Evolutionary conservation across 2,113 vertebrate species (phyloP).

Genomic region (Notothenia coriiceps): DNA sequence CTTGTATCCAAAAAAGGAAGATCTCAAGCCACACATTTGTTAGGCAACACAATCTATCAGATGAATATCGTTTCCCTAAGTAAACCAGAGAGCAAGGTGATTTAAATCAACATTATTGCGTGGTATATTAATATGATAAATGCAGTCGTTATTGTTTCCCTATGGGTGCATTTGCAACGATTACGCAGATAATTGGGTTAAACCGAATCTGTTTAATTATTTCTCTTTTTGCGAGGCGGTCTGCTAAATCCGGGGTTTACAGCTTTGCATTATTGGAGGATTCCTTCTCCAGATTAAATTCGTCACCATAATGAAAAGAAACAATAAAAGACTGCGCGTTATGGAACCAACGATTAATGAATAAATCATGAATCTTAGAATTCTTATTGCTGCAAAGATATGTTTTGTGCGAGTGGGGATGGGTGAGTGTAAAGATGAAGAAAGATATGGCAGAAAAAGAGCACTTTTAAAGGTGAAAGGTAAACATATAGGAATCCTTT

Average conservation of each 20-base stretch:
- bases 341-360: constrained; percentile 6
- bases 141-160: constrained; percentile 20
- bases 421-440: constrained; percentile 14
- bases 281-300: constrained; percentile 56
- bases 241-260: constrained; percentile 53
- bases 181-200: constrained; percentile 60
- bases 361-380: constrained; percentile 43
- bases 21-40: not conserved
- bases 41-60: not conserved
- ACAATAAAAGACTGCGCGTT: constrained; percentile 42
- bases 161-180: constrained; percentile 7
- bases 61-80: constrained; percentile 3
- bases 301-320: constrained; percentile 52
- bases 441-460: not conserved
- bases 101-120: not conserved
- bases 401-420: constrained; percentile 18
- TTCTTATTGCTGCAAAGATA: constrained; percentile 28
- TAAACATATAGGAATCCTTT: constrained; percentile 5
- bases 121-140: not conserved
- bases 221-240: constrained; percentile 28
- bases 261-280: constrained; percentile 48
- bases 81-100: not conserved
- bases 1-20: constrained; percentile 60
- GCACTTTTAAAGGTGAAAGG: constrained; percentile 4
- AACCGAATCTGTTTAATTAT: constrained; percentile 55